Base-by-base conservation (phyloP, 2,113 vertebrate species). In the Saguinus midas region DNA sequence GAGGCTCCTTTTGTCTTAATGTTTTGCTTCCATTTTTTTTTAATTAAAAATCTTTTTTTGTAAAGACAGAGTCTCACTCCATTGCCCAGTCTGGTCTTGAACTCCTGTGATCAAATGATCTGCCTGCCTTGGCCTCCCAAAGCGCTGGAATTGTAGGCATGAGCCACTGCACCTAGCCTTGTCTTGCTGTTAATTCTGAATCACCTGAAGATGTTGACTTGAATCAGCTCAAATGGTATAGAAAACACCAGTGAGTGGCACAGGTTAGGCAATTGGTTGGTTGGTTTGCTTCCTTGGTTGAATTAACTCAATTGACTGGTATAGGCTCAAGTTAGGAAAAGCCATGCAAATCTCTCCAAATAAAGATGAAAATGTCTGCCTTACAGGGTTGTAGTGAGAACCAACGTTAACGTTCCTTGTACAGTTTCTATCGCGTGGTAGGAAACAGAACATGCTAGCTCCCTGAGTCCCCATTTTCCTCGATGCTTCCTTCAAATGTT, bases 191-290 rank as follows among this genome's bases (percentile, higher is more conserved):
- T 32, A 87, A 29, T 52, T 83, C 75, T 79, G 78, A 90, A 81
- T 93, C 43, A 50, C 68, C 61, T 80, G 58, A 64, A 90, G 43
- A 57, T 87, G 87, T 95, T 95, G n/a, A 40, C 64, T 90, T 70
- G 40, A 80, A 37, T 72, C 48, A n/a, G n/a, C 4, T 4, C 50
- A 68, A 78, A 61, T 37, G 57, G 52, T 17, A n/a, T 50, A 86
- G 43, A 82, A 78, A 91, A 79, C 13, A 57, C 17, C 14, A 95
- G 50, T 58, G n/a, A 92, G 13, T 86, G 78, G 90, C n/a, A 87
- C 52, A 92, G 4, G 14, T 68, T 84, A 50, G 93, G 50, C 48
- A 78, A 68, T 1, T 73, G 58, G 25, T 57, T 90, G 68, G 25
- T 57, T 87, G 64, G 17, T 82, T 89, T 73, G 14, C 8, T 87